Base-by-base conservation (phyloP, 2,797 vertebrate genomes). In the Acestrorhynchus altus region DNA sequence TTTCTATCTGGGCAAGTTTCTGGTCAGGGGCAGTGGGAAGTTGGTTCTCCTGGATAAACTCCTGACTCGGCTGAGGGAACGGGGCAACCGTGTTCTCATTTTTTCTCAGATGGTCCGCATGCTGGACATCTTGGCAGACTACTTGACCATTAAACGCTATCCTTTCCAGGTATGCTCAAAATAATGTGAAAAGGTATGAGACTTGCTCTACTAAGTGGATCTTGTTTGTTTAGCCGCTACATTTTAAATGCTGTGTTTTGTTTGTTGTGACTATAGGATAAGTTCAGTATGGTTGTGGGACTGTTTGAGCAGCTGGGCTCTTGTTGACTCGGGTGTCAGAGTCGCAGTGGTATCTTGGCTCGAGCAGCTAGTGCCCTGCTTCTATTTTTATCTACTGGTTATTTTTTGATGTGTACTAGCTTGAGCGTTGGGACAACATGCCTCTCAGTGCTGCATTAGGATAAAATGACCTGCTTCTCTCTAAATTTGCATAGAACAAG, bases 101-200 rank as follows among this genome's bases (percentile, higher is more conserved):
- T 99, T 99, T 90, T 99, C 98, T 61, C 98, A 99, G 92, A 99
- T 99, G 98, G 98, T 99, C 89, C 93, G 98, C 85, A 99, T 99
- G 98, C 87, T 99, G 94, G 98, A 99, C 89, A 98, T 99, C 87
- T 88, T 99, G 87, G 98, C 98, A 0, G 98, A 99, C 83, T 99
- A 99, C 87, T 87, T 99, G 74, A 85, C 97, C 73, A 96, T 95
- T 85, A 98, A 95, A 76, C 96, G 96, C 85, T 99, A 97, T 77
- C 95, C 95, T 1, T 99, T 99, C 90, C 98, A 99, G 96, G 98
- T 99, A 88, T 86, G 35, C 15, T 11, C 42, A 60, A 60, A 31
- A 28, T n/a, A n/a, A n/a, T n/a, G n/a, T n/a, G 39, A 12, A 4
- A 4, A 24, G 40, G 5, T 12, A 6, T 64, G 57, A 60, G 26